Evolutionary conservation across 2,797 vertebrate genomes (phyloP), one percentile per base, ranked within the genome.

Genomic region (Sebastes cheni): DNA sequence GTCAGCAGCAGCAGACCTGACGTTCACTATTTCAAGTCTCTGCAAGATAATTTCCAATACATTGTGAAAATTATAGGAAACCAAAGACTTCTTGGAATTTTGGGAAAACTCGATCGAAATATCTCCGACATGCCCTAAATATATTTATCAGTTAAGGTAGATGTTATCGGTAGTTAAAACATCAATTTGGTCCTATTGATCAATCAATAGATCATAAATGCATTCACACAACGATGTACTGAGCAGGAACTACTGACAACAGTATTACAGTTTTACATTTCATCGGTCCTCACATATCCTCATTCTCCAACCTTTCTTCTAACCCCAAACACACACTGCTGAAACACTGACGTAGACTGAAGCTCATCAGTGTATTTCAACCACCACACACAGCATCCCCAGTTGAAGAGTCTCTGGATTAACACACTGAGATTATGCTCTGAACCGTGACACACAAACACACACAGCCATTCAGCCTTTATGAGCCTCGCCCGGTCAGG

Each of bases 151-250:
- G 8, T 32, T 6, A 23, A 27, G 12, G 8, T 42, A 2, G 9
- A 39, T n/a, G 32, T 55, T 12, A 46, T 55, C 10, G 16, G 56
- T 50, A 54, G 50, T 75, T 29, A 30, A 73, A 50, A 34, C 32
- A 60, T 36, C 1, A 4, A 12, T 3, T 2, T 65, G 36, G 30
- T 74, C 23, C 34, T 78, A 61, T 60, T 67, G 25, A 73, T 62
- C 39, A 12, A 72, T 58, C 54, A 54, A 55, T 71, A 55, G 64
- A 62, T n/a, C 20, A 14, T 9, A 78, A 64, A 29, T 58, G 16
- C 11, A 73, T 66, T 36, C 25, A 65, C 55, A 61, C 70, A 34
- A 79, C 46, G 65, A 50, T 86, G 88, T 90, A 91, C 84, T 81
- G 73, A 77, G 75, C 11, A 75, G 64, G 58, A 83, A 78, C 64